A percentile compares a stretch with the other conserved stretches of the same genome.
These are phyloP conservation scores for Argyresthia albistria DNA, from an alignment of 2,888 invertebrate genomes.

Conservation along the genomic window DNA sequence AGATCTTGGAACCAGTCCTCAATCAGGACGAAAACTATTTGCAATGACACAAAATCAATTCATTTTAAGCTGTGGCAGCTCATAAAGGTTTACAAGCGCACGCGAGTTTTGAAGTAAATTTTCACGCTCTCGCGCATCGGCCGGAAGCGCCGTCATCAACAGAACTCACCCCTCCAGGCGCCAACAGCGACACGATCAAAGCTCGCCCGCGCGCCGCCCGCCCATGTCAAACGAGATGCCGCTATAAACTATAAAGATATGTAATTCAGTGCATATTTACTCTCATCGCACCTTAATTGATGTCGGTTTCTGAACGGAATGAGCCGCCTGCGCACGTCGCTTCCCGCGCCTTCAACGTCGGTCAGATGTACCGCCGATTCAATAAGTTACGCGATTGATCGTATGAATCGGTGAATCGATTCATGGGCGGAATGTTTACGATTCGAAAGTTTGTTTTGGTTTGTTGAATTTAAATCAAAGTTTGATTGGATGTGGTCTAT, in stretches of 20 bases:
- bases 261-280: slow-evolving; percentile 17
- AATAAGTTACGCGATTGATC: slow-evolving; percentile 23
- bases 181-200: slow-evolving; percentile 38
- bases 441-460: neutral
- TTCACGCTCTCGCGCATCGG: too few relatives aligned
- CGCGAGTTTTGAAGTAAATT: too few relatives aligned
- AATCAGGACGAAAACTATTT: too few relatives aligned
- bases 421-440: neutral
- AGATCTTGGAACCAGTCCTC: too few relatives aligned
- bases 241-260: slow-evolving; percentile 7
- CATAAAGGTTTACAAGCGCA: too few relatives aligned
- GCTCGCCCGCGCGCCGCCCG: slow-evolving; percentile 28
- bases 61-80: too few relatives aligned
- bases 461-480: neutral
- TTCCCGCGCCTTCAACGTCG: slow-evolving; percentile 33
- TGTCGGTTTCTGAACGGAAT: slow-evolving; percentile 57
- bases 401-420: neutral
- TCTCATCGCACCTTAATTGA: slow-evolving; percentile 55
- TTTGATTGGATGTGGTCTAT: too few relatives aligned
- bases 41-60: too few relatives aligned
- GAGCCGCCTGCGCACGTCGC: slow-evolving; percentile 42
- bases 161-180: slow-evolving; percentile 17
- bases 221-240: slow-evolving; percentile 13
- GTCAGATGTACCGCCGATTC: slow-evolving; percentile 57
- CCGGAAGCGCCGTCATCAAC: neutral